A percentile compares a stretch with the other conserved stretches of the same genome.
These are phyloP conservation scores for Phymatocera aterrima DNA, from an alignment of 2,888 invertebrate species.

Conservation along the genomic window DNA sequence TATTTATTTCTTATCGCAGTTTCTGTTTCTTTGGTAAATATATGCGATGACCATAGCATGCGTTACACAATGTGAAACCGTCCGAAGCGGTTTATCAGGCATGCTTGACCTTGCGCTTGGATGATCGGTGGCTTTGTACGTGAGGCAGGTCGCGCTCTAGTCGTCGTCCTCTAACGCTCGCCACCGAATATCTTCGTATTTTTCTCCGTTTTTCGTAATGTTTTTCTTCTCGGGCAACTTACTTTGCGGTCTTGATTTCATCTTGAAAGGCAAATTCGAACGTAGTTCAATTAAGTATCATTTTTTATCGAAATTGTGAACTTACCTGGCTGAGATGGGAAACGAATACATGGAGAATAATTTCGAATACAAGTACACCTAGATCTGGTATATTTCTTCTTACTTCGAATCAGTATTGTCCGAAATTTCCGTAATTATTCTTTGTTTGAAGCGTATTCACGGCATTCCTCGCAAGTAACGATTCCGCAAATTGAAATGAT, in stretches of 20 bases:
- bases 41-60: not conserved
- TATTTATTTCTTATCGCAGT: not conserved
- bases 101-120: constrained; percentile 32
- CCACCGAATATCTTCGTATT: not conserved
- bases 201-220: not conserved
- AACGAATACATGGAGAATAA: too few relatives aligned
- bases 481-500: too few relatives aligned
- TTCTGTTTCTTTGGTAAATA: not conserved
- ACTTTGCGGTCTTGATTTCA: not conserved
- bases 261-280: not conserved
- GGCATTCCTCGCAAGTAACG: too few relatives aligned
- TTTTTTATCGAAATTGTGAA: too few relatives aligned
- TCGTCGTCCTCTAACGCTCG: not conserved
- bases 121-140: constrained; percentile 19
- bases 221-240: not conserved
- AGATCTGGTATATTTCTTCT: too few relatives aligned
- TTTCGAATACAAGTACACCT: too few relatives aligned
- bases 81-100: constrained; percentile 25
- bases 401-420: too few relatives aligned
- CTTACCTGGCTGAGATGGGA: too few relatives aligned
- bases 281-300: too few relatives aligned
- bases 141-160: constrained; percentile 29
- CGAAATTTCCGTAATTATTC: too few relatives aligned
- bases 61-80: constrained; percentile 11
- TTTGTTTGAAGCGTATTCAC: too few relatives aligned